Base-by-base conservation (phyloP, 2,888 invertebrate genomes). In the Pocota personata region DNA sequence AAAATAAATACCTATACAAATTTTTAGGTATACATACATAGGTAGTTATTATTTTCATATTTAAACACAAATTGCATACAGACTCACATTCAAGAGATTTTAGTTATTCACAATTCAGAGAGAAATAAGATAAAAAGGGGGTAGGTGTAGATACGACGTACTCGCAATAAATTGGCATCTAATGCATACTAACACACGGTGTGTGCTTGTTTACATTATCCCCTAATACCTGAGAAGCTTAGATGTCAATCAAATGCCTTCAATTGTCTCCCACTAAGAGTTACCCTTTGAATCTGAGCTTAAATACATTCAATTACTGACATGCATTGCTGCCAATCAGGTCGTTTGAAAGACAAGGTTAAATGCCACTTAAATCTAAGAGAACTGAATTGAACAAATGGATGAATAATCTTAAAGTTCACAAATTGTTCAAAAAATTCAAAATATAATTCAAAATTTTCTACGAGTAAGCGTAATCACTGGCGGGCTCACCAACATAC, bases 181-280 rank as follows among this genome's bases (percentile, higher is more conserved):
- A 32, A 1, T 32, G 32, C 32, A 32, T 2, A 32, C 8, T 7
- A 30, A 7, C 30, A 32, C 32, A n/a, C n/a, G n/a, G n/a, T n/a
- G n/a, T n/a, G n/a, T n/a, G n/a, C n/a, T 12, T 40, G 24, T 60
- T 60, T 40, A 35, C 19, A 4, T 40, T 14, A 2, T 14, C 14
- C 10, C 5, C 12, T 21, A 3, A 37, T 21, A 37, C 24, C 21
- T 24, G 50, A 10, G 12, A 30, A 43, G 32, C 30, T 14, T 24
- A 46, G 10, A 8, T 24, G 35, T 71, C 71, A 58, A 48, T 71
- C 71, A 71, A 19, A 55, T 30, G 55, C 37, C n/a, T n/a, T n/a
- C 30, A 30, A n/a, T 30, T 14, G 14, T 52, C 7, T 3, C 14
- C n/a, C 14, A 8, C 55, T 30, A 3, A 30, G 32, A n/a, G n/a